phyloP scores from a whole-genome alignment of 2,888 invertebrate genomes.

The Epinotia demarniana region DNA sequence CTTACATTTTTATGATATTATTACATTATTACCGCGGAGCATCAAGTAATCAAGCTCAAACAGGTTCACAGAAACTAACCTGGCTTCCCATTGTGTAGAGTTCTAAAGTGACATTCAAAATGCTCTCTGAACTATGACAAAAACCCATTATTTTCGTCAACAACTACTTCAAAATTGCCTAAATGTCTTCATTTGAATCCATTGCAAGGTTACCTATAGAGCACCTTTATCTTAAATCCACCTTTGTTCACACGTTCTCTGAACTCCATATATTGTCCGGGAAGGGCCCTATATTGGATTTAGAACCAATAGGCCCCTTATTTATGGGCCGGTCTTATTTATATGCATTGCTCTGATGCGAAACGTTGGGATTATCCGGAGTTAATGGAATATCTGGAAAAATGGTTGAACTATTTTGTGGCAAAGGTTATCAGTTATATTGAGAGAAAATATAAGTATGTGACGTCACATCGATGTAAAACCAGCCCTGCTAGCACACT shows the following conservation, averaged over 20 bases:
- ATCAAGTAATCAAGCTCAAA: too few relatives aligned
- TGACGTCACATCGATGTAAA: neutral
- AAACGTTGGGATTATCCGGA: slow-evolving; percentile 24
- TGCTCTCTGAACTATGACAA: too few relatives aligned
- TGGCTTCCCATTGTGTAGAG: too few relatives aligned
- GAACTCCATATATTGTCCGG: slow-evolving; percentile 13
- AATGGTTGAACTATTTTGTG: neutral
- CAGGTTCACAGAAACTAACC: too few relatives aligned
- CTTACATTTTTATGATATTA: too few relatives aligned
- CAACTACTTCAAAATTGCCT: neutral
- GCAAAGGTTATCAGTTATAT: neutral
- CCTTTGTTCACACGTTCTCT: neutral
- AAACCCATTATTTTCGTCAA: too few relatives aligned
- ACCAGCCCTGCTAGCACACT: too few relatives aligned
- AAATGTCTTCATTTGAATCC: neutral
- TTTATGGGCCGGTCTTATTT: slow-evolving; percentile 31
- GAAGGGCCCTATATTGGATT: slow-evolving; percentile 34
- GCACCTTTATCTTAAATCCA: slow-evolving; percentile 10
- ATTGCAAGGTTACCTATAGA: neutral
- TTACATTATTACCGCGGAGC: too few relatives aligned
- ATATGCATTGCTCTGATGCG: slow-evolving; percentile 34
- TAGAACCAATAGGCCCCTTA: slow-evolving; percentile 37
- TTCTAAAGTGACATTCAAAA: too few relatives aligned
- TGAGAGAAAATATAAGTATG: neutral
- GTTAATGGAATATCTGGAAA: slow-evolving; percentile 20